Base-by-base conservation (phyloP, 2,888 invertebrate species). In the Ornithoptera alexandrae region DNA sequence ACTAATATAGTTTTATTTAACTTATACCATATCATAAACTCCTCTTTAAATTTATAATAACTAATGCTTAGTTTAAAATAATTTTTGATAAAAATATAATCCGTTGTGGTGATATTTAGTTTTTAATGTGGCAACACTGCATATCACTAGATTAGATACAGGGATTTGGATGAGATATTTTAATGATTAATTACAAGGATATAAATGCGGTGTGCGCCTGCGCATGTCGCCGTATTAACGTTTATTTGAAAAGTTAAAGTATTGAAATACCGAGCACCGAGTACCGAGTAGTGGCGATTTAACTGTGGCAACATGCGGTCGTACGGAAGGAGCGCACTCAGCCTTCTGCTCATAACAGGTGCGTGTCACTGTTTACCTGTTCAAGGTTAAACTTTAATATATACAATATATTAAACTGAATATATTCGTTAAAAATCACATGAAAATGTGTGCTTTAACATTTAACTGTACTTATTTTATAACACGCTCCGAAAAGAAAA, bases 161-260 rank as follows among this genome's bases (percentile, higher is more conserved):
- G 17, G 67, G 70, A 70, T 70, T 70, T 70, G 56, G 60, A 53
- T 63, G 63, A 67, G 63, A 67, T 70, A 67, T 60, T 58, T 15
- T 42, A 63, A 59, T 58, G 63, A 70, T 70, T 70, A 70, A 67
- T 70, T 70, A 67, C 24, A 67, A 67, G 63, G 67, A 70, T 70
- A 70, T 70, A 70, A 70, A 64, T 64, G 59, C 30, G 42, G 62
- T 8, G 22, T 24, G 24, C 60, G 53, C 70, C 59, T 46, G 53
- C n/a, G 46, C 50, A 59, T 59, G 63, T 63, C 60, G 70, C 36
- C 20, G 56, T 67, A 60, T 63, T 70, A 67, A 56, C 63, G 67
- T 64, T 67, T 56, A 63, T 63, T 70, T 64, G 39, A 56, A 50
- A 66, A 67, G 63, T 67, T 57, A 60, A 53, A 67, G 63, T n/a